A percentile compares a stretch with the other conserved stretches of the same genome.
phyloP scores from a whole-genome alignment of 64 coral and sea anemone genomes.

The Pocillopora damicornis region DNA sequence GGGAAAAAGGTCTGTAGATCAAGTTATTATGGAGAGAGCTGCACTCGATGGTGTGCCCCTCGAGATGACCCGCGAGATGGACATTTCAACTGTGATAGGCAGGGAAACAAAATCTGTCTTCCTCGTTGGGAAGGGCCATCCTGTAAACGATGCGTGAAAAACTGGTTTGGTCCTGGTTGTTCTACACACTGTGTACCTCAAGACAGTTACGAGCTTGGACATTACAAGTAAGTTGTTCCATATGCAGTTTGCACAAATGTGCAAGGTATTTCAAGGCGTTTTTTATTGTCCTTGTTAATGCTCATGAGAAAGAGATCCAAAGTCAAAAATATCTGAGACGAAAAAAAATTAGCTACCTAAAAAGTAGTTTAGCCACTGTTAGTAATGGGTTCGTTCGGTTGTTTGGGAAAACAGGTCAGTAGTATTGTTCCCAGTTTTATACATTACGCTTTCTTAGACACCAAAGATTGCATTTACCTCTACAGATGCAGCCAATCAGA shows the following conservation, averaged over 20 bases:
- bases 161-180: conserved; percentile 48
- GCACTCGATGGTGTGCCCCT: conserved; percentile 19
- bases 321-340: too few species aligned
- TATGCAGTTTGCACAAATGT: background rate
- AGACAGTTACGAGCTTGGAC: conserved; percentile 33
- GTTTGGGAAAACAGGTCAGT: too few species aligned
- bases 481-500: conserved; percentile 4
- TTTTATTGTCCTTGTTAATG: too few species aligned
- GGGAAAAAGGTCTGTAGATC: conserved; percentile 37
- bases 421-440: too few species aligned
- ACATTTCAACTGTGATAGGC: conserved; percentile 13
- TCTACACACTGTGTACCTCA: conserved; percentile 65
- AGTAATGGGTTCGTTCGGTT: too few species aligned
- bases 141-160: conserved; percentile 42
- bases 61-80: conserved; percentile 15
- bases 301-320: too few species aligned
- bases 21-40: conserved; percentile 21
- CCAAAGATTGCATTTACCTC: background rate
- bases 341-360: too few species aligned
- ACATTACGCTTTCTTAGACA: background rate
- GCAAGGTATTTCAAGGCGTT: background rate
- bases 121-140: conserved; percentile 10
- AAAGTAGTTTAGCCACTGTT: too few species aligned
- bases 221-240: conserved; percentile 25
- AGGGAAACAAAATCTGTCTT: conserved; percentile 36